Base-by-base conservation (phyloP, 2,888 invertebrate genomes). In the Lysandra bellargus region DNA sequence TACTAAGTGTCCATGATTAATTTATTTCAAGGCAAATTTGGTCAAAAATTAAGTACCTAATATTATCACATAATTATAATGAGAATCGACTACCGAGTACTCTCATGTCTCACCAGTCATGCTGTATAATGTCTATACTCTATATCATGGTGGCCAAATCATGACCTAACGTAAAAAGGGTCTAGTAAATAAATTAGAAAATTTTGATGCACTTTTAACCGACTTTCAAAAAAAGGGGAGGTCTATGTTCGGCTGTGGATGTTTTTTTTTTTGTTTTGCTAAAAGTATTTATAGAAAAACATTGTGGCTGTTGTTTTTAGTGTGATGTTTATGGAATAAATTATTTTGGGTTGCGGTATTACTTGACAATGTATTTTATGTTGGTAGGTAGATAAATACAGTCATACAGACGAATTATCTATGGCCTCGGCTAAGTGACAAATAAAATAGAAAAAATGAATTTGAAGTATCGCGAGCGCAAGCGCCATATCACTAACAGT, bases 301-400 rank as follows among this genome's bases (percentile, higher is more conserved):
- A 30, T 64, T 64, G 64, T 64, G 4, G 30, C 30, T 12, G 12
- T 49, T 49, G 12, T 49, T 9, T 49, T 49, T 30, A 30, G 7
- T 64, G 7, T 64, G 23, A 30, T 64, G 30, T 12, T 64, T 30
- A 30, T 30, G 30, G 64, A 64, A 64, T 64, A 61, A n/a, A 3
- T 2, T 64, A 0, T 53, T 53, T 53, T 53, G 9, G 23, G 23
- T 64, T 30, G 23, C 9, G 23, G 64, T 64, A 30, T 30, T 12
- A 61, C 23, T 23, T 23, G 61, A 23, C n/a, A 64, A 64, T 64
- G 64, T 64, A 64, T 64, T 64, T 61, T 64, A 30, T 23, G 64
- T 30, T 23, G 30, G 64, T 64, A 64, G 64, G 30, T 64, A 64
- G 64, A 64, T 64, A 64, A 64, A 64, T 64, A 64, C 64, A 64